A percentile compares a stretch with the other conserved stretches of the same genome.
Conservation (phyloP, 1,140 invertebrate genomes). For the Aphaenogaster ashmeadi region DNA sequence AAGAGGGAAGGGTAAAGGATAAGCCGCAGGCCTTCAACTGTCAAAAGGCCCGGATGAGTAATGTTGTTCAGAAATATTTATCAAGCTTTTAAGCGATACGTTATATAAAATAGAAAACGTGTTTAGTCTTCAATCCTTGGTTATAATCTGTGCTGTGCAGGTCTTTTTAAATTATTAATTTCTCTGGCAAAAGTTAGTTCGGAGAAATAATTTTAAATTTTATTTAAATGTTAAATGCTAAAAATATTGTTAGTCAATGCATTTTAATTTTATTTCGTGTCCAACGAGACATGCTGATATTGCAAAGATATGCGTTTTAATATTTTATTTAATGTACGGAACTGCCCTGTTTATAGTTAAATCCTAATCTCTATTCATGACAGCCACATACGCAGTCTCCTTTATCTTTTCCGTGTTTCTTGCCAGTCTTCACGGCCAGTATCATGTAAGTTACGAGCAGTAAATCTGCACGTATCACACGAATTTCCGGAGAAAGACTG, state of each 20-base stretch:
- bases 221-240: constrained; percentile 7
- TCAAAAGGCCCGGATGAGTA: constrained; percentile 2
- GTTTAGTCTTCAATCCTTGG: neutral
- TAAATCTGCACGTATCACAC: constrained; percentile 46
- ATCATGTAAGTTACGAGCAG: constrained; percentile 42
- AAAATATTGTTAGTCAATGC: neutral
- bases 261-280: neutral
- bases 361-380: constrained; percentile 45
- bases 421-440: neutral
- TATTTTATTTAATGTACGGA: neutral
- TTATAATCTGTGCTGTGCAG: neutral
- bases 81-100: constrained; percentile 8
- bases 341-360: constrained; percentile 9
- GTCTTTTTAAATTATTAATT: constrained; percentile 13
- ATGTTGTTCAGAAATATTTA: constrained; percentile 29
- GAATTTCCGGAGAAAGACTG: constrained; percentile 60
- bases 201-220: neutral
- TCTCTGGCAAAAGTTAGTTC: neutral
- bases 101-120: constrained; percentile 7
- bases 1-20: neutral
- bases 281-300: neutral
- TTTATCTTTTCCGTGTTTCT: constrained; percentile 46
- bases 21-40: neutral
- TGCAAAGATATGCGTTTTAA: neutral
- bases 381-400: neutral